These are phyloP conservation scores for Tribolium freemani DNA, from an alignment of 2,888 invertebrate species.

Conservation along the genomic window DNA sequence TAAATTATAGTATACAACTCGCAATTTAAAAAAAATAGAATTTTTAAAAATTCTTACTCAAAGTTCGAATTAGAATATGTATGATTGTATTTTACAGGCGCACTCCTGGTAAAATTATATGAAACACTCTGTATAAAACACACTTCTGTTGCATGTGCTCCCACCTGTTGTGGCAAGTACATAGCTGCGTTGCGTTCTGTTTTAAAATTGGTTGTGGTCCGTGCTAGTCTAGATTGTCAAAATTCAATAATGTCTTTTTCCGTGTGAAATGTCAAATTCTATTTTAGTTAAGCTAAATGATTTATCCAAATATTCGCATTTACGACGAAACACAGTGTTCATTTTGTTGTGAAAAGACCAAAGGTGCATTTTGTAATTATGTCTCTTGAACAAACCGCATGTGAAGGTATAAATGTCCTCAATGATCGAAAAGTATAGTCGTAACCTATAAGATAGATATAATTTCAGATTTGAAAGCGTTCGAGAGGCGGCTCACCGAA, in stretches of 20 bases:
- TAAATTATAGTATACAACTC: too few relatives aligned
- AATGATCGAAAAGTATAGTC: conserved; percentile 48
- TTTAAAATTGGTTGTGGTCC: background rate
- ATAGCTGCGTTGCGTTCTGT: background rate
- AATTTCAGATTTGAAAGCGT: conserved; percentile 93
- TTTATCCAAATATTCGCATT: conserved; percentile 4
- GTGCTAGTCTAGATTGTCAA: conserved; percentile 9
- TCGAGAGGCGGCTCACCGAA: conserved; percentile 96
- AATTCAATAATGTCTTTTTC: conserved; percentile 21
- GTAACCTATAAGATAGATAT: conserved; percentile 66
- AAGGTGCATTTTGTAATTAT: conserved; percentile 66
- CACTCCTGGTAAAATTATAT: too few relatives aligned
- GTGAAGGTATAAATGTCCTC: conserved; percentile 79
- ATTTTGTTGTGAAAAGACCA: background rate
- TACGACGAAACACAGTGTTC: conserved; percentile 9
- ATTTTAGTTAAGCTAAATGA: conserved; percentile 20
- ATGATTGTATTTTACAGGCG: background rate
- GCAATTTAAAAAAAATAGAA: too few relatives aligned
- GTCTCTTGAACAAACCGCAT: conserved; percentile 91
- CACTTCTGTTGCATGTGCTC: too few relatives aligned
- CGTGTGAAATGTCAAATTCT: conserved; percentile 13
- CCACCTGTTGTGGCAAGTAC: background rate
- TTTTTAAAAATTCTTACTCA: too few relatives aligned
- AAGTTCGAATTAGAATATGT: too few relatives aligned
- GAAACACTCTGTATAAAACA: too few relatives aligned